Base-by-base conservation (phyloP, 2,113 vertebrate species). In the Chamaea fasciata region DNA sequence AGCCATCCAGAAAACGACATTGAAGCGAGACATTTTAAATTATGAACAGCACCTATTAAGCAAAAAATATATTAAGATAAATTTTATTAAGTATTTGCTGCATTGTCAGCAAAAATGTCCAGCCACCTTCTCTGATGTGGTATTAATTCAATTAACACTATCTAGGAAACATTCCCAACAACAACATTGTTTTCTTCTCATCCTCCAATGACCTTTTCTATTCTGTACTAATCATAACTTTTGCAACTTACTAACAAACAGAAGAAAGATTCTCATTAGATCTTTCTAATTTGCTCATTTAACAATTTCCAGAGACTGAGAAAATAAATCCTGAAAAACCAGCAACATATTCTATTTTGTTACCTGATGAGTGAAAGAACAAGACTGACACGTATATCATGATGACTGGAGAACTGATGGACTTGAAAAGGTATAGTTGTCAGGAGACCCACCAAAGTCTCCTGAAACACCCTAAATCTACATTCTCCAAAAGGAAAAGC, bases 21-120 rank as follows among this genome's bases (percentile, higher is more conserved):
- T 53, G 20, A 78, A 93, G 78, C 15, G 73, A 26, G 44, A 42
- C 8, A 41, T 74, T 87, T 67, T 15, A 74, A 81, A 33, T 44
- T n/a, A 46, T 0, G 0, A 33, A 41, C 0, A 1, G 64, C 37
- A 84, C 7, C 16, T 35, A 76, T 23, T 47, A 49, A 52, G 23
- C 5, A 55, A 90, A 90, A 90, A 88, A 30, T 16, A 28, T 1
- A 59, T 37, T 14, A 65, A 33, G 9, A 69, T 11, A 69, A 49
- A 49, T 18, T 41, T 24, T 23, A 87, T 62, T 44, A 81, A 33
- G 2, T 56, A 78, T 71, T 84, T 79, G 26, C 65, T 85, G 33
- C 23, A 56, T 4, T 63, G 23, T 30, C 23, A 57, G 56, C n/a
- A 56, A n/a, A 70, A 84, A 17, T 5, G 5, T 69, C 16, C 64